A percentile compares a stretch with the other conserved stretches of the same genome.
Evolutionary conservation across 2,888 invertebrate species (phyloP).

Genomic region (Nomada lathburiana): DNA sequence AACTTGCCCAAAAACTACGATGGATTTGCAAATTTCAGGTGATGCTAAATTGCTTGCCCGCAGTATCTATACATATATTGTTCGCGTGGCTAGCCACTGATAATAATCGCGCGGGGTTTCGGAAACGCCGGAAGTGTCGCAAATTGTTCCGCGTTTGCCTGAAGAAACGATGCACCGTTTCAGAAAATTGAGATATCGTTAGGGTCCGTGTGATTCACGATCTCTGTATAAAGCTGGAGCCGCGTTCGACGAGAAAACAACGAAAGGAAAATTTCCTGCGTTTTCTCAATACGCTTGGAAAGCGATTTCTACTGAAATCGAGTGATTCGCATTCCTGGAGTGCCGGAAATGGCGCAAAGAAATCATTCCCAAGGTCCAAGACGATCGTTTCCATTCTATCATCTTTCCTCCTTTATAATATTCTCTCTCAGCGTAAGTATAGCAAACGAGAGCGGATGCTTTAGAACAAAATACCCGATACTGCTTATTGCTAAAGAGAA

Average conservation of each 20-base stretch:
- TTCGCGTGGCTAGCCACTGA: slow-evolving; percentile 48
- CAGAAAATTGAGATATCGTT: slow-evolving; percentile 25
- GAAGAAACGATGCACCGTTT: slow-evolving; percentile 34
- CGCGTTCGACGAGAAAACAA: background rate
- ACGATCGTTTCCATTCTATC: background rate
- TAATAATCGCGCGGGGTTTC: slow-evolving; percentile 61
- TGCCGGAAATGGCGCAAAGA: slow-evolving; percentile 59
- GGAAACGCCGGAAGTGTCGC: slow-evolving; percentile 67
- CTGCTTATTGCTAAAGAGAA: slow-evolving; percentile 41
- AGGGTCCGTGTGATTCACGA: slow-evolving; percentile 28
- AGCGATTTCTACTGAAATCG: slow-evolving; percentile 45
- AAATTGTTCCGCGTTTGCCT: slow-evolving; percentile 47
- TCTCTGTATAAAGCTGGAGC: background rate
- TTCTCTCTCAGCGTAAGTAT: background rate
- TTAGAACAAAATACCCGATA: background rate
- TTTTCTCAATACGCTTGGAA: slow-evolving; percentile 38
- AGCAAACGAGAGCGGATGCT: background rate
- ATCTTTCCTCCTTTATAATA: too few species aligned
- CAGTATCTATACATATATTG: background rate
- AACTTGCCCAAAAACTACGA: too few species aligned
- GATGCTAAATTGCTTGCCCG: too few species aligned
- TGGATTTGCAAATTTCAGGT: too few species aligned
- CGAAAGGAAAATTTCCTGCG: slow-evolving; percentile 6
- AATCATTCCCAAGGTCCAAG: slow-evolving; percentile 19
- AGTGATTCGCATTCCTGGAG: slow-evolving; percentile 43